Base-by-base conservation (phyloP, 2,797 vertebrate genomes). In the Gobio occitaniae region DNA sequence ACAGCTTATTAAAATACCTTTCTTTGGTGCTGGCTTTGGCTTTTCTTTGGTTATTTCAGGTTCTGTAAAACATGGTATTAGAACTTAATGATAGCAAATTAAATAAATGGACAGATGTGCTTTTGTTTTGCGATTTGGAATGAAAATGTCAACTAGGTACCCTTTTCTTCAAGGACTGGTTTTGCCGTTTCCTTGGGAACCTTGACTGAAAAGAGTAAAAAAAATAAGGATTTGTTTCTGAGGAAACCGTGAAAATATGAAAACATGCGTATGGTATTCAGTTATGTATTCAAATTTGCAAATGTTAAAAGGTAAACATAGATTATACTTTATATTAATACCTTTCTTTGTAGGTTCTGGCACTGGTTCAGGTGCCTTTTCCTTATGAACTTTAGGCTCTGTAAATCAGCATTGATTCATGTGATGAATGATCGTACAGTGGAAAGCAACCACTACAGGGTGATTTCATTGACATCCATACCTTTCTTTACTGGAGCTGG, bases 401-500 rank as follows among this genome's bases (percentile, higher is more conserved):
- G 48, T 50, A 85, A 61, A 68, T 87, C 6, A 70, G 21, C 52
- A 36, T 63, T 75, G 25, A n/a, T 17, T 17, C 19, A 61, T 19
- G 50, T 71, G 11, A 56, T 29, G n/a, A 79, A 59, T 83, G 47
- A 66, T 11, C 32, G 6, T 25, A 19, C 29, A 17, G 29, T 76
- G 41, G 32, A 9, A 32, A 78, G 38, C 29, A 80, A 48, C 29
- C 3, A 29, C 36, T 78, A 65, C 6, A 47, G 36, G 17, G 76
- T 2, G 15, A 68, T 48, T 82, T 74, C 12, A 63, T 48, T 36
- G 3, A 50, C 16, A 66, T 71, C 17, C 1, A 83, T 91, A 93
- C 91, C 92, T 90, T 92, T 93, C 76, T 89, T 90, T 47, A 84
- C 75, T 82, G 90, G 87, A 47, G 68, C 48, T 83, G 69, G 74